Evolutionary conservation across 1,140 invertebrate genomes (phyloP).

Genomic region (Pomacea maculata): DNA sequence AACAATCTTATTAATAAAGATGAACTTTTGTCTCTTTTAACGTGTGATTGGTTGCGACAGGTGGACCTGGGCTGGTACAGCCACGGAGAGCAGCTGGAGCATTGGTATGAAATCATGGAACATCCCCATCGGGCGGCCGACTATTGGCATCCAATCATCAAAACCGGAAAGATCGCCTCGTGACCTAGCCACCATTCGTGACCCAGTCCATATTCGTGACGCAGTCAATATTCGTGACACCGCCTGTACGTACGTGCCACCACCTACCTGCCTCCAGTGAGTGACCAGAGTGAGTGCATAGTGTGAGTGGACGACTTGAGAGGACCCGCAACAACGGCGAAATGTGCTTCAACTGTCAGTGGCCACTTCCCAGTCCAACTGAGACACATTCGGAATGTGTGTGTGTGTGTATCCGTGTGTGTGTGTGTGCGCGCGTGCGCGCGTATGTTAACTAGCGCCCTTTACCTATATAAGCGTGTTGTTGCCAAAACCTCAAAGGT

Average conservation of each 20-base stretch:
- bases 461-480: no score
- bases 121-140: slow-evolving; percentile 60
- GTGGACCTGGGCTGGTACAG: slow-evolving; percentile 62
- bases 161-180: slow-evolving; percentile 57
- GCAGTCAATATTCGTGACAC: neutral
- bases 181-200: slow-evolving; percentile 30
- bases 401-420: no score
- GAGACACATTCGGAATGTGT: no score
- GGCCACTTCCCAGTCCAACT: no score
- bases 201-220: neutral
- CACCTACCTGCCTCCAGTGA: neutral
- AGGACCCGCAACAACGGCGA: neutral
- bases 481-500: no score
- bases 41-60: slow-evolving; percentile 24
- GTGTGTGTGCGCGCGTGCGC: no score
- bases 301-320: neutral
- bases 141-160: slow-evolving; percentile 61
- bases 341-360: no score
- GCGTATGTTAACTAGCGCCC: no score
- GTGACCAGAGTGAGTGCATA: neutral
- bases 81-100: slow-evolving; percentile 59
- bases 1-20: no score
- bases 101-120: slow-evolving; percentile 63
- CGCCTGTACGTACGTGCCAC: neutral
- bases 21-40: no score